Percentiles rank a stretch among this genome's conserved stretches.
Evolutionary conservation across 2,888 invertebrate species (phyloP).

Genomic region (Vannuccia rotundouncinata): DNA sequence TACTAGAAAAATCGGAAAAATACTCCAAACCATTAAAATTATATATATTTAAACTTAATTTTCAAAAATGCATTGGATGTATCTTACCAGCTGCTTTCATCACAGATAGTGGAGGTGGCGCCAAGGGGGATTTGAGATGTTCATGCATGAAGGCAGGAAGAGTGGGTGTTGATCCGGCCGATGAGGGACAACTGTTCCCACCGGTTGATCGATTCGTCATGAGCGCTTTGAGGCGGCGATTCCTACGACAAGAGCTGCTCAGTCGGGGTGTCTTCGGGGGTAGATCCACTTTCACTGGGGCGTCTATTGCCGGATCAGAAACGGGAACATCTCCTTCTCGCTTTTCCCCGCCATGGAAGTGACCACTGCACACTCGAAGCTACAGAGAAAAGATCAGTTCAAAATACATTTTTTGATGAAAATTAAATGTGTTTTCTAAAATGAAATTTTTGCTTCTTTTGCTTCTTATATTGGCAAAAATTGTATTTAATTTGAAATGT

Average conservation of each 20-base stretch:
- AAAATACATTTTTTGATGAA: too few species aligned
- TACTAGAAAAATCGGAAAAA: background rate
- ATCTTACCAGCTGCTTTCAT: background rate
- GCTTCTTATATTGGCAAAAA: too few species aligned
- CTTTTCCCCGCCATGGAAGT: conserved; percentile 57
- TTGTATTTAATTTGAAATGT: too few species aligned
- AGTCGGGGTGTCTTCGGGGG: conserved; percentile 45
- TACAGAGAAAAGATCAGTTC: too few species aligned
- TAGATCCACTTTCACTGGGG: conserved; percentile 51
- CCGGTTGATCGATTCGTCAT: background rate
- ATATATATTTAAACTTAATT: background rate
- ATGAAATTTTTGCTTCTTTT: too few species aligned
- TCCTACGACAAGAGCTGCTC: background rate
- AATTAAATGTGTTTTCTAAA: too few species aligned
- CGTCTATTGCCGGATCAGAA: conserved; percentile 54
- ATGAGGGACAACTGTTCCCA: background rate
- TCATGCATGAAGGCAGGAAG: background rate
- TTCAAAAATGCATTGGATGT: background rate
- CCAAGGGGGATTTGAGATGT: background rate
- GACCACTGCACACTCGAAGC: conserved; percentile 57
- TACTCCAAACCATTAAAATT: background rate
- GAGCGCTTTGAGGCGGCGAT: background rate
- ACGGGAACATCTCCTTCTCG: conserved; percentile 56
- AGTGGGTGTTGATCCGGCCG: background rate
- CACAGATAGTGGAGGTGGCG: background rate